Conservation (phyloP, 2,797 vertebrate genomes). For the Ctenopoma multispine region DNA sequence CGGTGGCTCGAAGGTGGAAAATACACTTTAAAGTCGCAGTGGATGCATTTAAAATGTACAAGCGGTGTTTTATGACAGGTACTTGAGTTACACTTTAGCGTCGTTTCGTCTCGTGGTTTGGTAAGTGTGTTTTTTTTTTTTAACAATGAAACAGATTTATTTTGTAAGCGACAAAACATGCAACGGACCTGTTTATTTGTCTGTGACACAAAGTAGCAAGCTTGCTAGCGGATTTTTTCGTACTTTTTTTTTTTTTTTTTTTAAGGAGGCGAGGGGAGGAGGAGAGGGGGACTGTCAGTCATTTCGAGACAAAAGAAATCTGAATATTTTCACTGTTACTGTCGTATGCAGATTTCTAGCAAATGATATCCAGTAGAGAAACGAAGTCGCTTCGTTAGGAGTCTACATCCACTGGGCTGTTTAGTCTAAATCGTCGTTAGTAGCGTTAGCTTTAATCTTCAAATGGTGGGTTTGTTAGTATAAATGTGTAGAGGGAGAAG, state of each 20-base stretch:
- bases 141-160: slow-evolving; percentile 1
- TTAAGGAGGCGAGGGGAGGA: slow-evolving; percentile 8
- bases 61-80: slow-evolving; percentile 33
- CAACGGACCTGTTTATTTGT: slow-evolving; percentile 84
- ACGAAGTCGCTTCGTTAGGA: slow-evolving; percentile 23
- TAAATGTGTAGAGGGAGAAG: slow-evolving; percentile 32
- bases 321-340: slow-evolving; percentile 33
- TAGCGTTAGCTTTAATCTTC: slow-evolving; percentile 72
- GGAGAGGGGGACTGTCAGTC: slow-evolving; percentile 32
- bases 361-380: background rate
- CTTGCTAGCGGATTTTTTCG: slow-evolving; percentile 80
- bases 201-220: slow-evolving; percentile 85
- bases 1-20: slow-evolving; percentile 67
- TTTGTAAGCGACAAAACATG: slow-evolving; percentile 56
- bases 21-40: slow-evolving; percentile 65
- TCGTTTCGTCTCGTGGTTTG: slow-evolving; percentile 4
- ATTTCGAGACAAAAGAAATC: slow-evolving; percentile 68
- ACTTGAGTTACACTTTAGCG: slow-evolving; percentile 25
- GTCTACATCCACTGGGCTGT: slow-evolving; percentile 18
- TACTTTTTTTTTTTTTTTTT: slow-evolving; percentile 33
- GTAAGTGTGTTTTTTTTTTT: slow-evolving; percentile 57
- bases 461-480: slow-evolving; percentile 30
- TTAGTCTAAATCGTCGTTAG: slow-evolving; percentile 8
- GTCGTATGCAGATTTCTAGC: background rate
- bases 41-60: slow-evolving; percentile 47